Evolutionary conservation across 2,888 invertebrate species (phyloP), one percentile per base, ranked within the genome.

Genomic region (Melieria crassipennis): DNA sequence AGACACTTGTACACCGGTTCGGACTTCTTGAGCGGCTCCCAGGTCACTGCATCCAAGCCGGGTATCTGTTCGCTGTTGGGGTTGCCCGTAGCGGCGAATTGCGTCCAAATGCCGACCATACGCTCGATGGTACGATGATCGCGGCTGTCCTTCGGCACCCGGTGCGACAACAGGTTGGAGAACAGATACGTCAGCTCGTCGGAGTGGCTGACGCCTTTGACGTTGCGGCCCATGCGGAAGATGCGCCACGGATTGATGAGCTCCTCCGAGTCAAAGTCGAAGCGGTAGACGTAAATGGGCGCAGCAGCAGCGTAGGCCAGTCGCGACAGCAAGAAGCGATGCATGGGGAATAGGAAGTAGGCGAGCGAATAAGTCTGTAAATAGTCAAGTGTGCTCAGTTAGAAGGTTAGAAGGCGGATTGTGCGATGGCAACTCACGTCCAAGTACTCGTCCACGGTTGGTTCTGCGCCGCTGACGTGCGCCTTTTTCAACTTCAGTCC

Each of bases 171-270:
- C 0, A 79, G 50, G 67, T 80, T 83, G 71, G 79, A 79, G 63
- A 87, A 86, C 4, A 81, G 75, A 74, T 84, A 87, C 0, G 82
- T 75, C 55, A 87, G 74, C 3, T 87, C 87, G 74, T 87, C 87
- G 11, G 80, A 83, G 78, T 87, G 87, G 60, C 82, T 81, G 1
- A 84, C 84, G 13, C 86, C 86, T 73, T 83, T 82, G 0, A 84
- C 76, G 10, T 82, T 81, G 13, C 81, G 82, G 0, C 86, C 87
- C 42, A 76, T 77, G 11, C 83, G 83, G 74, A 84, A 78, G 4
- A 83, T 65, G 4, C 85, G 81, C 68, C 81, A 82, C 0, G 83
- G 84, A 74, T 78, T 81, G 30, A 82, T 78, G 3, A 85, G 72
- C 13, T 83, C 79, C 52, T 84, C 82, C 4, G 87, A 86, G 72